Conservation (phyloP, 1,140 invertebrate species). For the Heliconius nattereri region DNA sequence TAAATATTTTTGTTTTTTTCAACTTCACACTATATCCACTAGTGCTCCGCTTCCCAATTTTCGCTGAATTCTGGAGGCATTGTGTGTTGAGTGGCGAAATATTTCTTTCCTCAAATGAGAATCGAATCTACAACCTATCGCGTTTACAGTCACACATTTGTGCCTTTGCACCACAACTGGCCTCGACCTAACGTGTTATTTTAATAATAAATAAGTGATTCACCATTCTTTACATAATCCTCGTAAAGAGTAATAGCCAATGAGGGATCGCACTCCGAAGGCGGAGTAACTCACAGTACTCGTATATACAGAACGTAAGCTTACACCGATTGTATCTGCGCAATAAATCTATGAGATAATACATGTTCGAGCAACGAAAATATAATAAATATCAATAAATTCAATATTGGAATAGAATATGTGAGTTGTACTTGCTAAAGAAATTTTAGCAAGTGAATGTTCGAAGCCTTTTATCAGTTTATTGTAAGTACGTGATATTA, state of each 20-base stretch:
- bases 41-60: too few relatives aligned
- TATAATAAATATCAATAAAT: conserved; percentile 68
- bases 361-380: conserved; percentile 64
- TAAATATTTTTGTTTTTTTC: too few relatives aligned
- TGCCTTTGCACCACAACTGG: too few relatives aligned
- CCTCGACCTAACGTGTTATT: too few relatives aligned
- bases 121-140: too few relatives aligned
- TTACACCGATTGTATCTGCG: conserved; percentile 68
- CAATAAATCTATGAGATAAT: conserved; percentile 76
- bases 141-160: too few relatives aligned
- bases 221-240: conserved; percentile 37
- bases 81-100: too few relatives aligned
- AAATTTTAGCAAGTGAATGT: conserved; percentile 33
- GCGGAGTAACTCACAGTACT: conserved; percentile 56
- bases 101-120: too few relatives aligned
- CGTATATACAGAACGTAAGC: conserved; percentile 57
- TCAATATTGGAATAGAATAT: conserved; percentile 48
- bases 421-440: conserved; percentile 31
- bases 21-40: too few relatives aligned
- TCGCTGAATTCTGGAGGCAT: too few relatives aligned
- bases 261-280: conserved; percentile 44
- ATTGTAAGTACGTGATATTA: conserved; percentile 35
- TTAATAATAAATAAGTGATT: neutral
- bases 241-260: conserved; percentile 42
- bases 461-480: conserved; percentile 24